Evolutionary conservation across 2,797 vertebrate genomes (phyloP).

Genomic region (Acanthis flammea): DNA sequence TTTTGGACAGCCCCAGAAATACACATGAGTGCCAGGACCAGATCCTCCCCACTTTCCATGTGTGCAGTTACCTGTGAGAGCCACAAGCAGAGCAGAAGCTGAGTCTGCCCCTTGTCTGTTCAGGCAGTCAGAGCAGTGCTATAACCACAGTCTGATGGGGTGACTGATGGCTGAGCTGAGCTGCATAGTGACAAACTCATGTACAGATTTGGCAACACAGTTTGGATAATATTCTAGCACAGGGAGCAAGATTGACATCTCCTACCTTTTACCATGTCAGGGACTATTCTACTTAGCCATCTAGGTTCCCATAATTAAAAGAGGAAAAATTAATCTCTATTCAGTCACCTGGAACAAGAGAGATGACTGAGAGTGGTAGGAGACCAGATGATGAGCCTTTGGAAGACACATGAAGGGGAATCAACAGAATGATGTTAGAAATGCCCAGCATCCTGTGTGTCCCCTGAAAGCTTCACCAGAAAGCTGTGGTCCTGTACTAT

Average conservation of each 20-base stretch:
- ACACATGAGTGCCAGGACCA: neutral
- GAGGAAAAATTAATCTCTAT: neutral
- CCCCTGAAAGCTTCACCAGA: neutral
- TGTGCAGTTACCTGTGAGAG: neutral
- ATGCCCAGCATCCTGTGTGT: fast-evolving
- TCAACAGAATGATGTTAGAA: neutral
- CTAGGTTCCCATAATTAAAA: neutral
- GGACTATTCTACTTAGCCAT: neutral
- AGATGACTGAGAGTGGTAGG: neutral
- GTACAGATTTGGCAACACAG: neutral
- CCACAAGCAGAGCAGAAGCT: neutral
- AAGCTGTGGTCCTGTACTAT: neutral
- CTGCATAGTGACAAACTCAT: neutral
- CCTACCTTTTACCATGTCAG: neutral
- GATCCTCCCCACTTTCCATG: neutral
- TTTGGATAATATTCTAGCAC: neutral
- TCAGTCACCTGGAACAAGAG: neutral
- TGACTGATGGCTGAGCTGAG: neutral
- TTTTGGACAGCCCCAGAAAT: neutral
- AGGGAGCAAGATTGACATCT: neutral
- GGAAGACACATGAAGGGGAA: neutral
- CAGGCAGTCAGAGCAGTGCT: neutral
- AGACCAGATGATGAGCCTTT: neutral
- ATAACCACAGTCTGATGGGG: neutral
- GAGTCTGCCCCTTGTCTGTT: neutral